Evolutionary conservation across 2,113 vertebrate species (phyloP), one percentile per base, ranked within the genome.

Genomic region (Vulpes vulpes): DNA sequence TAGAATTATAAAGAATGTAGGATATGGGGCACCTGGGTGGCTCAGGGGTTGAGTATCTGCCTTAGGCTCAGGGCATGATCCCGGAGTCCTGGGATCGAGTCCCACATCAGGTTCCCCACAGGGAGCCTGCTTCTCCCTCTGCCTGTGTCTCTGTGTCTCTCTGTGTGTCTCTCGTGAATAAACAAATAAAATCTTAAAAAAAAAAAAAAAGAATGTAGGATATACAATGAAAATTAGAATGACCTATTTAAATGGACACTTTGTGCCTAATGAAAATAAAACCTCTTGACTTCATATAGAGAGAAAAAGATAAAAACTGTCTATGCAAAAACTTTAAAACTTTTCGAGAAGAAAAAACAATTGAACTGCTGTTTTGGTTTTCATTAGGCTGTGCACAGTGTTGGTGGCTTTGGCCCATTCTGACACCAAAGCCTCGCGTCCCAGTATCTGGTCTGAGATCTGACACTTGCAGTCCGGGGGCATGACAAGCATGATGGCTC

Each of bases 401-500:
- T 23, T 12, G 57, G 35, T 12, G 16, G 27, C 43, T 76, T 38
- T 16, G 43, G n/a, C 3, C 8, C n/a, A 10, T 38, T 19, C 4
- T 6, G 49, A 25, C 35, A 8, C 27, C 0, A 0, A 30, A 65
- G 27, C 17, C 65, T 35, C 4, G 3, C 4, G 4, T 35, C 30
- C n/a, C 0, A 0, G 51, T 0, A 5, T 32, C 22, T 25, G 69
- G 11, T 57, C 17, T 62, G 69, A 14, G 32, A 5, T 74, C 35
- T 35, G 73, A 19, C 6, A 16, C 9, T 16, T 1, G 8, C 1
- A 4, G 22, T 11, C 14, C 6, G 55, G 38, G 3, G 0, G 3
- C 69, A 5, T 2, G 12, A 25, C 3, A 2, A 4, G 7, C 0
- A n/a, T 2, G 38, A 16, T 2, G 0, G 8, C 15, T 43, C 4